phyloP scores from a whole-genome alignment of 2,797 vertebrate genomes.

The Anguilla anguilla region DNA sequence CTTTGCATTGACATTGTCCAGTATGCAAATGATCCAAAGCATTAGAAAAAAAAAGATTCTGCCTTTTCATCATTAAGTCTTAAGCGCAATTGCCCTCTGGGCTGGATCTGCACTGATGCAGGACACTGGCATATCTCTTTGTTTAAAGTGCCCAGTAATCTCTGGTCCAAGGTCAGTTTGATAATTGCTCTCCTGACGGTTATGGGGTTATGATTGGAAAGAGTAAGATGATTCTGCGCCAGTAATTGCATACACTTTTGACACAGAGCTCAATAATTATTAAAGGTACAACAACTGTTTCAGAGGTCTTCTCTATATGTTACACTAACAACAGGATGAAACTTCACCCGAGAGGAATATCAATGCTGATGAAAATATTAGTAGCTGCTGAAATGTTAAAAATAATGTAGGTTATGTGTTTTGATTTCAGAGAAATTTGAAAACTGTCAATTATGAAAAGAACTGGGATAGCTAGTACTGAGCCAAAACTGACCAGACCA shows the following conservation, averaged over 20 bases:
- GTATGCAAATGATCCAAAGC: background rate
- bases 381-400: too few relatives aligned
- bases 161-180: background rate
- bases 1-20: background rate
- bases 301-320: background rate
- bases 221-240: background rate
- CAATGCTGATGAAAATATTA: background rate
- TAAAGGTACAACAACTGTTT: background rate
- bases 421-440: too few relatives aligned
- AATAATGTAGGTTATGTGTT: too few relatives aligned
- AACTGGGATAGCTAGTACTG: too few relatives aligned
- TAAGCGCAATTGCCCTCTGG: too few relatives aligned
- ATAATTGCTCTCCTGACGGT: slow-evolving; percentile 28
- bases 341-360: background rate
- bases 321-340: background rate
- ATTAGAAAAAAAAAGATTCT: background rate
- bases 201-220: background rate
- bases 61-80: background rate
- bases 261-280: background rate
- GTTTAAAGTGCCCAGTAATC: background rate
- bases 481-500: too few relatives aligned
- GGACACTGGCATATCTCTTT: background rate
- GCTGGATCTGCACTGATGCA: background rate
- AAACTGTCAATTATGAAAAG: too few relatives aligned
- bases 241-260: background rate